A percentile compares a stretch with the other conserved stretches of the same genome.
Conservation (phyloP, 2,797 vertebrate species). For the Eupleurogrammus muticus region DNA sequence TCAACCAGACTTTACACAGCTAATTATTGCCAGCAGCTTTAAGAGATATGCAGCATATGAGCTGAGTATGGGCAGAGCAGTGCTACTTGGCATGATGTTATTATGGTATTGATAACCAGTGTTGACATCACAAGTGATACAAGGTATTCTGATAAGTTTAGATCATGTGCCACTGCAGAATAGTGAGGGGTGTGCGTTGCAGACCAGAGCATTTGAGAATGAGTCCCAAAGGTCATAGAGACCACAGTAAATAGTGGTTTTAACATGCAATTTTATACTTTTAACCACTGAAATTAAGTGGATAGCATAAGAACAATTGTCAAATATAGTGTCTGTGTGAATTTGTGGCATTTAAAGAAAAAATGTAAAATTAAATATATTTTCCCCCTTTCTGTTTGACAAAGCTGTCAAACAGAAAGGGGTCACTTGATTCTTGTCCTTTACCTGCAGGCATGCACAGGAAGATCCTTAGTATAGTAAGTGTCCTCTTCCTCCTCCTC, state of each 20-base stretch:
- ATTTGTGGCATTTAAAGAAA: neutral
- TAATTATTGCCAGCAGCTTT: neutral
- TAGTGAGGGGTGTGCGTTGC: neutral
- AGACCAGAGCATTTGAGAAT: neutral
- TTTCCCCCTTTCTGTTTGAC: neutral
- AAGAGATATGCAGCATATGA: neutral
- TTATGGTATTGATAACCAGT: neutral
- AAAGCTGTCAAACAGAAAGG: no score
- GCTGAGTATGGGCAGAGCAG: neutral
- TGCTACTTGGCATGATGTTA: neutral
- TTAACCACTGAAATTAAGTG: neutral
- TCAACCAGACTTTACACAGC: neutral
- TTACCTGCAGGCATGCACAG: conserved; percentile 95
- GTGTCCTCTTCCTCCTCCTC: conserved; percentile 96
- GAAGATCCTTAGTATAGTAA: conserved; percentile 97
- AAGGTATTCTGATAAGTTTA: neutral
- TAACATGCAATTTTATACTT: no score
- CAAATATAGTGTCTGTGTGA: neutral
- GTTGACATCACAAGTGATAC: neutral
- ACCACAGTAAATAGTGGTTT: no score
- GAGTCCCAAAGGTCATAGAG: no score
- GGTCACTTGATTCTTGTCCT: no score
- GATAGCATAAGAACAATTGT: no score
- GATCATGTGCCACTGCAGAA: neutral
- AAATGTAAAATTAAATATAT: neutral